A percentile compares a stretch with the other conserved stretches of the same genome.
Evolutionary conservation across 2,113 vertebrate genomes (phyloP).

Genomic region (Elanus axillaris): DNA sequence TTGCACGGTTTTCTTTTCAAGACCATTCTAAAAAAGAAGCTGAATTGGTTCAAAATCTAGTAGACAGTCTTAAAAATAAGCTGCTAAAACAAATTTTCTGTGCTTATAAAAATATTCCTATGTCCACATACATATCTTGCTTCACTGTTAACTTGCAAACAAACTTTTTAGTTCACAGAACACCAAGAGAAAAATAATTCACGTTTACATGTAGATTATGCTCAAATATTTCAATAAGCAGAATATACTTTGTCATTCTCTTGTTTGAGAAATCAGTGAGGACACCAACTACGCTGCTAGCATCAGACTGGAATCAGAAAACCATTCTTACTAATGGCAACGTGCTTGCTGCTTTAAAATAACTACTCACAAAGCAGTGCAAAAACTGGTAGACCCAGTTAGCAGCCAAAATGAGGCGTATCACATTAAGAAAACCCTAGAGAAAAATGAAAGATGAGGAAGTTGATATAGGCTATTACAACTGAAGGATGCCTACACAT

Average conservation of each 20-base stretch:
- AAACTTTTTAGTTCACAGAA: neutral
- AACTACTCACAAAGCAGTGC: neutral
- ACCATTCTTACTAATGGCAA: neutral
- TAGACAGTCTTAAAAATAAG: neutral
- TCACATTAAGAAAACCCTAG: neutral
- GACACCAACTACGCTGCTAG: neutral
- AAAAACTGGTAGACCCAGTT: neutral
- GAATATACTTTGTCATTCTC: neutral
- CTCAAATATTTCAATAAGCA: neutral
- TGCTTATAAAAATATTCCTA: neutral
- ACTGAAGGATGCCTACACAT: neutral
- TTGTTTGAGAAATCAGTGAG: neutral
- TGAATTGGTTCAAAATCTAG: neutral
- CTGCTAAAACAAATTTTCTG: neutral
- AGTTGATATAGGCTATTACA: neutral
- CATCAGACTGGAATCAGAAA: neutral
- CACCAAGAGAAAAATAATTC: neutral
- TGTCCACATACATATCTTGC: neutral
- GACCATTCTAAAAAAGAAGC: neutral
- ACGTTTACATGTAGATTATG: neutral
- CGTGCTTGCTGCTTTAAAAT: neutral
- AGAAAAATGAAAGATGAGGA: neutral
- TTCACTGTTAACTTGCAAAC: neutral
- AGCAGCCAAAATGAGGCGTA: neutral
- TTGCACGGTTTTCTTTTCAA: neutral